Conservation (phyloP, 2,113 vertebrate genomes). For the Chaetorhynchus papuensis region DNA sequence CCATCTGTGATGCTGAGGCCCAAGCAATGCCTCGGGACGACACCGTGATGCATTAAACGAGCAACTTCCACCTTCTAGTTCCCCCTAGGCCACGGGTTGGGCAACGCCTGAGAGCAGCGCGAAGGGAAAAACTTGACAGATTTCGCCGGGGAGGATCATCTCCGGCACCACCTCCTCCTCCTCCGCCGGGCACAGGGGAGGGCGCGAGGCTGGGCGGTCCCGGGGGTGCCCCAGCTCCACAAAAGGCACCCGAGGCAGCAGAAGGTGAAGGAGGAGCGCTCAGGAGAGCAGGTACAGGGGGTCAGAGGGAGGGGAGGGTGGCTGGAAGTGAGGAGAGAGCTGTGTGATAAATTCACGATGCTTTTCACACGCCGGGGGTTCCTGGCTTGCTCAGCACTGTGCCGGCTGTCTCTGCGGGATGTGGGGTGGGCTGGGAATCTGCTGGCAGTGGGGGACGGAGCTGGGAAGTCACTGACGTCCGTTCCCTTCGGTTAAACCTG, state of each 20-base stretch:
- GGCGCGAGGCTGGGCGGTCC: no score
- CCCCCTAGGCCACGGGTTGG: neutral
- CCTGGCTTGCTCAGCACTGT: neutral
- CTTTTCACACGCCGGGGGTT: fast-evolving
- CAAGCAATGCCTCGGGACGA: neutral
- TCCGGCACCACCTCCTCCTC: neutral
- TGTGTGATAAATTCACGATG: fast-evolving
- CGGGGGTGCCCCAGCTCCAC: neutral
- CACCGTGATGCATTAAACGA: fast-evolving
- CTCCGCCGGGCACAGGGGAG: fast-evolving
- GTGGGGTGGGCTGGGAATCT: fast-evolving
- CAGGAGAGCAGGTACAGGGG: neutral
- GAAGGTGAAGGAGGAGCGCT: neutral
- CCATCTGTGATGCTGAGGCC: neutral
- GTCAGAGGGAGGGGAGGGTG: neutral
- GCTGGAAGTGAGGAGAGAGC: neutral
- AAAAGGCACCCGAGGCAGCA: neutral
- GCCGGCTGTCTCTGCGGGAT: neutral
- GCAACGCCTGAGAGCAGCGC: neutral
- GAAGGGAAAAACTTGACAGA: fast-evolving
- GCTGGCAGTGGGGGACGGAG: neutral
- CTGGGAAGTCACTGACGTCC: neutral
- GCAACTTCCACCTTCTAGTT: neutral
- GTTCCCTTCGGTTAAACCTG: neutral
- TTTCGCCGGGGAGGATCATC: neutral